Percentiles rank a stretch among this genome's conserved stretches.
Conservation (phyloP, 1,140 invertebrate species). For the Ceratosolen fusciceps region DNA sequence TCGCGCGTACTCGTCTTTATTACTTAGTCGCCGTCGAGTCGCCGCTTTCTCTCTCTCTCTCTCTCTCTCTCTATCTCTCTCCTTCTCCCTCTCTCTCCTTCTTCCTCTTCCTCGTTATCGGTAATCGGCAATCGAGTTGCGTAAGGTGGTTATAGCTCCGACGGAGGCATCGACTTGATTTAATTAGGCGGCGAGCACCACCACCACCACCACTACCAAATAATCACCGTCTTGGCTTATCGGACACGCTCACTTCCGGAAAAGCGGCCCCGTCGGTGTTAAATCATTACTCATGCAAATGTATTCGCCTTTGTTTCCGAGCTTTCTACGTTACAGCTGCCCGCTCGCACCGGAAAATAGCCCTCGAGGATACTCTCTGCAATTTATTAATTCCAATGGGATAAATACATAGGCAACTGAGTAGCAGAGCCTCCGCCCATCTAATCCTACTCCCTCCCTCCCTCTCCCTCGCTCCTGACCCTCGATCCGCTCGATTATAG, state of each 20-base stretch:
- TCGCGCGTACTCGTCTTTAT: not conserved
- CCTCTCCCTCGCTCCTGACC: too few species aligned
- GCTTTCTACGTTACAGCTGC: conserved; percentile 28
- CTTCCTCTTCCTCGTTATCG: not conserved
- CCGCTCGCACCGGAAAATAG: too few species aligned
- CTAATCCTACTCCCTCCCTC: too few species aligned
- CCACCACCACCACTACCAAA: too few species aligned
- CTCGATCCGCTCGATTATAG: too few species aligned
- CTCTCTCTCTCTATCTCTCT: not conserved
- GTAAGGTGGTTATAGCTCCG: conserved; percentile 14
- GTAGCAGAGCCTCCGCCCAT: too few species aligned
- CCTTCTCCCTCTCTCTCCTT: too few species aligned
- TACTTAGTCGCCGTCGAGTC: not conserved
- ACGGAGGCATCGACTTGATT: conserved; percentile 24
- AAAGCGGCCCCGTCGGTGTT: conserved; percentile 21
- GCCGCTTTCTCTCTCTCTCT: not conserved
- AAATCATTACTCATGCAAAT: conserved; percentile 44
- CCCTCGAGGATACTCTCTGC: too few species aligned
- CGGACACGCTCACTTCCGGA: not conserved
- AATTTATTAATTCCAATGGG: too few species aligned
- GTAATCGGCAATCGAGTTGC: conserved; percentile 28
- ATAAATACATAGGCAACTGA: too few species aligned
- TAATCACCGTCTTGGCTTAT: conserved; percentile 39
- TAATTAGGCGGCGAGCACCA: conserved; percentile 46
- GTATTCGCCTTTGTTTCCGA: conserved; percentile 40